A percentile compares a stretch with the other conserved stretches of the same genome.
These are phyloP conservation scores for Chymomyza procnemis DNA, from an alignment of 2,888 invertebrate genomes.

Conservation along the genomic window DNA sequence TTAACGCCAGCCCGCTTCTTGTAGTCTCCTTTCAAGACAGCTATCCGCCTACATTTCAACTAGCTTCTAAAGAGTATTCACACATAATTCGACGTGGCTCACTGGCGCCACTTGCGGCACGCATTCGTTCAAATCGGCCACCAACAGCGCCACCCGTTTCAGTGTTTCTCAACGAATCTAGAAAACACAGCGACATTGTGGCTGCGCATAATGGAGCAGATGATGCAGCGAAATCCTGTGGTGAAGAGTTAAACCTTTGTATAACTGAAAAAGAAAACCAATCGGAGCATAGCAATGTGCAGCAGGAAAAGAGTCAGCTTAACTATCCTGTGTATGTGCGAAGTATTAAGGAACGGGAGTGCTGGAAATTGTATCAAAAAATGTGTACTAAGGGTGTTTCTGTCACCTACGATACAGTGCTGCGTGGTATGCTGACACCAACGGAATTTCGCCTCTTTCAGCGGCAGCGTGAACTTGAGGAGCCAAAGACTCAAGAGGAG, in stretches of 20 bases:
- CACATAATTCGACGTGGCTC: constrained; percentile 77
- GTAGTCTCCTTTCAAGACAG: constrained; percentile 79
- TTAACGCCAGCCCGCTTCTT: constrained; percentile 36
- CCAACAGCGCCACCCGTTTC: constrained; percentile 78
- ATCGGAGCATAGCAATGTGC: constrained; percentile 50
- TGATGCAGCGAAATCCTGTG: not conserved
- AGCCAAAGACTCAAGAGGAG: constrained; percentile 67
- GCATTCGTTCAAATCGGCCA: constrained; percentile 76
- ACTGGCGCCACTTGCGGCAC: constrained; percentile 76
- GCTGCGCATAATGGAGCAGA: not conserved
- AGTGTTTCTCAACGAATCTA: constrained; percentile 65
- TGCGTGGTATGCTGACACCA: constrained; percentile 85
- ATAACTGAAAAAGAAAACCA: constrained; percentile 60
- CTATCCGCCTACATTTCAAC: constrained; percentile 74
- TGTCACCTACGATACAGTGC: constrained; percentile 84
- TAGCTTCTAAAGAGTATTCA: constrained; percentile 76
- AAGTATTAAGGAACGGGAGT: constrained; percentile 82
- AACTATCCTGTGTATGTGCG: constrained; percentile 80
- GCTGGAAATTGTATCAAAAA: constrained; percentile 84
- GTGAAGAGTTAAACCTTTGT: constrained; percentile 36
- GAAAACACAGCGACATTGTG: constrained; percentile 11
- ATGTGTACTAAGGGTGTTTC: constrained; percentile 85
- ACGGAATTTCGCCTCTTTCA: constrained; percentile 84
- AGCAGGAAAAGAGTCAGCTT: constrained; percentile 33
- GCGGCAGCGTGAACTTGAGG: constrained; percentile 77